phyloP scores from a whole-genome alignment of 1,140 invertebrate genomes.

The Zaprionus nigranus region DNA sequence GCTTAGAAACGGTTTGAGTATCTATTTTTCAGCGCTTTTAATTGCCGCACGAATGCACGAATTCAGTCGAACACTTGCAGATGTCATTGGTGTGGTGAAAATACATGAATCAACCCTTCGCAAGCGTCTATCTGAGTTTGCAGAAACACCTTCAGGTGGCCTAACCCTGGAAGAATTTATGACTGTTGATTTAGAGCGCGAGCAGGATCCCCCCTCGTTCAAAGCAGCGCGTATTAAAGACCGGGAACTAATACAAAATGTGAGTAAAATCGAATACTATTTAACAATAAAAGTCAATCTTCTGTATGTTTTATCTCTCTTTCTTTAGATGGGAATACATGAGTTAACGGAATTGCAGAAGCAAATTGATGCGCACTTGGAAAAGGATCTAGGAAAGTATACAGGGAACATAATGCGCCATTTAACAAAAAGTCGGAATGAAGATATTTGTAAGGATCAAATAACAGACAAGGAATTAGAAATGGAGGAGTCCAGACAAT shows the following conservation, averaged over 20 bases:
- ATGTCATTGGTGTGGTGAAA: conserved; percentile 98
- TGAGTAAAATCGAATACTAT: conserved; percentile 71
- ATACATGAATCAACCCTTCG: conserved; percentile 97
- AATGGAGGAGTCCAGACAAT: conserved; percentile 85
- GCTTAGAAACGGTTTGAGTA: neutral
- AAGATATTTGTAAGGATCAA: conserved; percentile 21
- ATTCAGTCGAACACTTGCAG: conserved; percentile 93
- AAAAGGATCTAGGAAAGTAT: conserved; percentile 86
- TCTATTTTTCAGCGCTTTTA: conserved; percentile 90
- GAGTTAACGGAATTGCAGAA: conserved; percentile 90
- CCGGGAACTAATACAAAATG: conserved; percentile 91
- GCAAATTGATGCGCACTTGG: conserved; percentile 91
- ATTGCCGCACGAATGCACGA: conserved; percentile 97
- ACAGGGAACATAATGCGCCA: conserved; percentile 63
- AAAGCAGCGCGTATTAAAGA: conserved; percentile 95
- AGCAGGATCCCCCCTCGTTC: conserved; percentile 98
- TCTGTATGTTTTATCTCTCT: neutral
- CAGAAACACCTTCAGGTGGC: conserved; percentile 95
- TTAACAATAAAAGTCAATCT: neutral
- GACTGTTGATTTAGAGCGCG: conserved; percentile 97
- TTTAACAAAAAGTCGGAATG: conserved; percentile 38
- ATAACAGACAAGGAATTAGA: conserved; percentile 68
- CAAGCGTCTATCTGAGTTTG: conserved; percentile 97
- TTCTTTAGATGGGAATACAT: conserved; percentile 85
- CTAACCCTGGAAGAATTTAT: conserved; percentile 98